Base-by-base conservation (phyloP, 1,140 invertebrate genomes). In the Zaprionus kolodkinae region DNA sequence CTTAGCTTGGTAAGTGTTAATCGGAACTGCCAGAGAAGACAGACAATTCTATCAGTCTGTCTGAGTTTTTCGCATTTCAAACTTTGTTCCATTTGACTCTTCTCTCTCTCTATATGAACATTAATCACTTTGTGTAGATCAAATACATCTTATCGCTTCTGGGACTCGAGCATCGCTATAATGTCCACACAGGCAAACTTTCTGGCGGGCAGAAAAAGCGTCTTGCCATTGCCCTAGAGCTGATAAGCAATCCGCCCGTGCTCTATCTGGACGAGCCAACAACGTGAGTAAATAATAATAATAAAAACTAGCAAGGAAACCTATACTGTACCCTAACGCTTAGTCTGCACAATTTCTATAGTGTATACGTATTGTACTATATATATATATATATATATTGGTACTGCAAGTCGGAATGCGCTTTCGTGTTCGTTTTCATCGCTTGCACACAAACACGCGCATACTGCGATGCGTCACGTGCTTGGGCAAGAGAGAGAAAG, bases 211-310 rank as follows among this genome's bases (percentile, higher is more conserved):
- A 98, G 93, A 95, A 95, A 79, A 97, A 98, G 93, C 94, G 97
- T 80, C 93, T 99, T 3, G 96, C 96, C 3, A 97, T 99, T 60
- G 97, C 97, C n/a, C 93, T 98, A 40, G 96, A 97, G 92, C 91
- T 97, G 69, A 93, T 98, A 57, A 97, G 96, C 86, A 97, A 98
- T 93, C 97, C 97, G 7, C 96, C 97, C 5, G 94, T 98, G 9
- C 95, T 99, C 94, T 98, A 98, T 93, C 96, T 99, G 80, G 98
- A 99, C 92, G 98, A 99, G 92, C 97, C 97, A 48, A 99, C 97
- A 6, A 98, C 96, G 97, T 98, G 92, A 94, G 93, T 93, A 78
- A 61, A 52, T 63, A 56, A n/a, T 25, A 61, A 52, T 63, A 56
- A n/a, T 25, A 33, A 64, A 36, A 38, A 50, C 36, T 69, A 81